phyloP scores from a whole-genome alignment of 2,888 invertebrate genomes.

The Oscheius sp. region DNA sequence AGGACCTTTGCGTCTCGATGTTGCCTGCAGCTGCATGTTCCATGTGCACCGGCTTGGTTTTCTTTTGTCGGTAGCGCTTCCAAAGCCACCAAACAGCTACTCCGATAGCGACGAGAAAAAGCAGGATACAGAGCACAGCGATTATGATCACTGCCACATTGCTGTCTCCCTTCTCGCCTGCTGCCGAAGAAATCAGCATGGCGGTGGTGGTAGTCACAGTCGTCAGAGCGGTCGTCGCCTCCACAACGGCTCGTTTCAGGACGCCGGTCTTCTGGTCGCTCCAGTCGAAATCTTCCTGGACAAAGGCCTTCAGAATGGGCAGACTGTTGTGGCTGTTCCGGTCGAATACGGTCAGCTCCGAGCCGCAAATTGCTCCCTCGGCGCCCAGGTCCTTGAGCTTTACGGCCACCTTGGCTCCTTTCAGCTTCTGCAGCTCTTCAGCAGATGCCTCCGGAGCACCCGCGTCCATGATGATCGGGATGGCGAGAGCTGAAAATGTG shows the following conservation, averaged over 20 bases:
- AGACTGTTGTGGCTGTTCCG: conserved; percentile 1
- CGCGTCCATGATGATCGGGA: background rate
- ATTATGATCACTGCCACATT: conserved; percentile 8
- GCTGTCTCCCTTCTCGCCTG: background rate
- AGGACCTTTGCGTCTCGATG: too few relatives aligned
- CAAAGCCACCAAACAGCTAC: conserved; percentile 5
- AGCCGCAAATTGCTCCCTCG: background rate
- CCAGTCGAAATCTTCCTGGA: background rate
- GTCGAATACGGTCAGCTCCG: conserved; percentile 28
- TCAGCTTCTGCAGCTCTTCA: conserved; percentile 13
- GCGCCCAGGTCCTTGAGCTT: background rate
- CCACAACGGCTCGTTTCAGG: background rate
- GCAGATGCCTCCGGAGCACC: conserved; percentile 3
- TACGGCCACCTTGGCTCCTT: conserved; percentile 25
- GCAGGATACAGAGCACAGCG: conserved; percentile 7
- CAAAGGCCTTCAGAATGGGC: conserved; percentile 1
- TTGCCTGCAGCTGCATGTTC: background rate
- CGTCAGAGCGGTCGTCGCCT: background rate
- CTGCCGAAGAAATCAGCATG: background rate
- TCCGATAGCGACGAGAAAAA: background rate
- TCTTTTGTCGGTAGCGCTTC: background rate
- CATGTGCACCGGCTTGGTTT: background rate
- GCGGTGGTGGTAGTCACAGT: background rate
- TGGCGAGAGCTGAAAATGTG: conserved; percentile 6
- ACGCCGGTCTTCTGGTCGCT: background rate